A percentile compares a stretch with the other conserved stretches of the same genome.
phyloP scores from a whole-genome alignment of 2,888 invertebrate species.

The Ormyrus pomaceus region DNA sequence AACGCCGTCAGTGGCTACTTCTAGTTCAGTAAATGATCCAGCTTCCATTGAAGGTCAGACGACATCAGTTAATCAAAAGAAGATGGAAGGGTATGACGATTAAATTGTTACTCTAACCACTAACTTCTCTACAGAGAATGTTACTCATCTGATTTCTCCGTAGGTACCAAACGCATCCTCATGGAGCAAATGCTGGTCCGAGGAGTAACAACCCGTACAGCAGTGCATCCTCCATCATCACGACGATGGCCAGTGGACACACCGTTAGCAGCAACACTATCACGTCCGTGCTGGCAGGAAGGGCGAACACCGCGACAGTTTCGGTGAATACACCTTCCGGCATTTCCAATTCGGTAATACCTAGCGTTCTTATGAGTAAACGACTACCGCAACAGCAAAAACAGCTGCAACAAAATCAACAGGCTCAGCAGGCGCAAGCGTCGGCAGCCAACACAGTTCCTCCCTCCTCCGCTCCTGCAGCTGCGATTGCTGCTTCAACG shows the following conservation, averaged over 20 bases:
- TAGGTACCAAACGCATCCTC: slow-evolving; percentile 72
- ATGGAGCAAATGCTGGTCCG: slow-evolving; percentile 54
- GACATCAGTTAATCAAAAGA: slow-evolving; percentile 57
- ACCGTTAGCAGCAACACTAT: slow-evolving; percentile 89
- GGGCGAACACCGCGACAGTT: slow-evolving; percentile 86
- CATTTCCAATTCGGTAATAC: slow-evolving; percentile 69
- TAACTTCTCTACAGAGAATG: neutral
- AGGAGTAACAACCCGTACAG: slow-evolving; percentile 61
- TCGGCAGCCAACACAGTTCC: slow-evolving; percentile 46
- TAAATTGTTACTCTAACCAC: neutral
- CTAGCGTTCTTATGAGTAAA: slow-evolving; percentile 72
- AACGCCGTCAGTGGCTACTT: slow-evolving; percentile 64
- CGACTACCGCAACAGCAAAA: slow-evolving; percentile 76
- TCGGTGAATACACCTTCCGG: slow-evolving; percentile 80
- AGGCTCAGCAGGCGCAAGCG: slow-evolving; percentile 71
- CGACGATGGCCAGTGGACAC: slow-evolving; percentile 84
- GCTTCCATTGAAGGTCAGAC: slow-evolving; percentile 63
- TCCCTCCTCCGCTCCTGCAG: slow-evolving; percentile 43
- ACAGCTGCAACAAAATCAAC: slow-evolving; percentile 77
- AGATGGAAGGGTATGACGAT: slow-evolving; percentile 41
- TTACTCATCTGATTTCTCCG: neutral
- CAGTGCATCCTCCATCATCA: slow-evolving; percentile 76
- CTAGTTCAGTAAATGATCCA: slow-evolving; percentile 60
- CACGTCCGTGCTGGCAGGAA: slow-evolving; percentile 86
- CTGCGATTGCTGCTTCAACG: slow-evolving; percentile 73